Base-by-base conservation (phyloP, 1,140 invertebrate species). In the Drosophila navojoa region DNA sequence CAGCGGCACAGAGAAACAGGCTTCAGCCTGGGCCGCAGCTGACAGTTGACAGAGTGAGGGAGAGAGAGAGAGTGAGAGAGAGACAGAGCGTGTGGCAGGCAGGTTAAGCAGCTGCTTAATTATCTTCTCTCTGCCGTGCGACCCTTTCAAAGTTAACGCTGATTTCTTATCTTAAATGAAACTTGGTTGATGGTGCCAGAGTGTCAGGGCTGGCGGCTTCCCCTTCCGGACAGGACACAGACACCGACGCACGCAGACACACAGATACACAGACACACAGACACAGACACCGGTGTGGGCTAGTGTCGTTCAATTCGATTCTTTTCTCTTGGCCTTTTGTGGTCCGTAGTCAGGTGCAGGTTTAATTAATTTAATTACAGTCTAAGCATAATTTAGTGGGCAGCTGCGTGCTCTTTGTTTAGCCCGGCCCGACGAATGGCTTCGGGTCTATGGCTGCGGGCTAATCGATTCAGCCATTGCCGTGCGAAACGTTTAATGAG, bases 361-460 rank as follows among this genome's bases (percentile, higher is more conserved):
- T 74, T 87, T 87, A 87, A 87, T 87, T 87, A 87, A 87, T 87
- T 87, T 84, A 87, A 87, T 87, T 87, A 87, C 84, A 87, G 79
- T 79, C 84, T 89, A 89, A 87, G 84, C 79, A 84, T 87, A 87
- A 87, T 87, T 90, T 87, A 89, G 73, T 89, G 82, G 82, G 66
- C 84, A 87, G 71, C 64, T 82, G 82, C 82, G 75, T 87, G 82
- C 66, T 54, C 47, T 67, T 53, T 70, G 75, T 71, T 84, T 73
- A 77, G 57, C 64, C 44, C 27, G 22, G 25, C n/a, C 22, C 25
- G 4, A 16, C 16, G n/a, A 29, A 5, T 49, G 13, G 44, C 47
- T 38, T 72, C 16, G 38, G 7, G 44, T 25, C 11, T 44, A 1
- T 10, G 10, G 38, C 55, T 38, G 11, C n/a, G 35, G 60, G 57